Percentiles rank a stretch among this genome's conserved stretches.
Conservation (phyloP, 2,888 invertebrate species). For the Lasioglossum leucozonium region DNA sequence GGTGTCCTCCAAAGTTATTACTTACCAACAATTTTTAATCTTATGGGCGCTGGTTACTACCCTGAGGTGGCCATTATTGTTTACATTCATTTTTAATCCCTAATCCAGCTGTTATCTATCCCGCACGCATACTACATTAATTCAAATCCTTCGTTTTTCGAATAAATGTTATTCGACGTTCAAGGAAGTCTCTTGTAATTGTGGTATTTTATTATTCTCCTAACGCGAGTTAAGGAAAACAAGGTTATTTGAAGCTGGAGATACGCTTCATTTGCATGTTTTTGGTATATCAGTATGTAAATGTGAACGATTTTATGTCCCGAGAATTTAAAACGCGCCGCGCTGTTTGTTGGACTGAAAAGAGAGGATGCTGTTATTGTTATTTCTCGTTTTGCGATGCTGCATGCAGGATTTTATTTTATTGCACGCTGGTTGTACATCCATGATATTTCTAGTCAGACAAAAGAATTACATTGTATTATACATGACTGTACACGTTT, state of each 20-base stretch:
- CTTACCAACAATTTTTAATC: constrained; percentile 21
- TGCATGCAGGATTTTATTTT: neutral
- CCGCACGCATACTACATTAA: neutral
- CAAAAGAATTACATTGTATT: no score
- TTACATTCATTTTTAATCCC: neutral
- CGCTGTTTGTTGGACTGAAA: neutral
- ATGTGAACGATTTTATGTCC: neutral
- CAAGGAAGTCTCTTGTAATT: neutral
- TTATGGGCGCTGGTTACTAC: neutral
- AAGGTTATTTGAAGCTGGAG: neutral
- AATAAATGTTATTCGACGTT: neutral
- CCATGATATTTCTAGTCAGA: neutral
- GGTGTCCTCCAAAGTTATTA: constrained; percentile 33
- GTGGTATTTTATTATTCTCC: neutral
- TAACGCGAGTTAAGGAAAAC: neutral
- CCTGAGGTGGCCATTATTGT: neutral
- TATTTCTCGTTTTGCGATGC: neutral
- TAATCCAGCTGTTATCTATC: neutral
- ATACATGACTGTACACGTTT: no score
- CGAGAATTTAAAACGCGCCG: neutral
- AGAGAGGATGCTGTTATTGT: neutral
- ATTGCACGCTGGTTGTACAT: neutral
- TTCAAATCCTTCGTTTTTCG: no score
- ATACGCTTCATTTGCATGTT: neutral
- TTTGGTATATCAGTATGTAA: neutral